Conservation (phyloP, 1,140 invertebrate species). For the Zaprionus capensis region DNA sequence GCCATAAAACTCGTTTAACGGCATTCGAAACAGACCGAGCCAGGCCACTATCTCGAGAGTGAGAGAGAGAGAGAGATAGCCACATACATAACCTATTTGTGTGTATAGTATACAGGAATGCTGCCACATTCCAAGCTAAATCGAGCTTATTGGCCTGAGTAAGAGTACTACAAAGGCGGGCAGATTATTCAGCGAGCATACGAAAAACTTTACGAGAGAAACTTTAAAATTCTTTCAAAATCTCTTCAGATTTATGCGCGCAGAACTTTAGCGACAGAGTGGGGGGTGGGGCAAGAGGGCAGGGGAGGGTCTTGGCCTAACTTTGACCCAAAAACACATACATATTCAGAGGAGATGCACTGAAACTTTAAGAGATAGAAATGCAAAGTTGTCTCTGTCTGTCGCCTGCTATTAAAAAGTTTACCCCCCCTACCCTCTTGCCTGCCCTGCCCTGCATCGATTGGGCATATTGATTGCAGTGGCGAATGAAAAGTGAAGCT, state of each 20-base stretch:
- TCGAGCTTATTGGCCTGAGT: conserved; percentile 2
- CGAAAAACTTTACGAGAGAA: not conserved
- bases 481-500: conserved; percentile 1
- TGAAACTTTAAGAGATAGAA: conserved; percentile 7
- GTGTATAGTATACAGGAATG: not conserved
- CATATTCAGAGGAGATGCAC: not conserved
- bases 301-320: not conserved
- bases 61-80: not conserved
- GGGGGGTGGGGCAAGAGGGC: not conserved
- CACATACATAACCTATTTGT: not conserved
- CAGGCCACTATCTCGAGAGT: not conserved
- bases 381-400: not conserved
- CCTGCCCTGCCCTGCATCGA: not conserved
- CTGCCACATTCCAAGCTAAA: not conserved
- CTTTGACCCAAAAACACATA: conserved; percentile 4
- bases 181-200: conserved; percentile 1
- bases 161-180: not conserved
- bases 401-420: conserved; percentile 2
- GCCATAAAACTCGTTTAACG: conserved; percentile 5
- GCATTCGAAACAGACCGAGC: not conserved
- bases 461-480: not conserved
- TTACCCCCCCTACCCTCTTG: not conserved
- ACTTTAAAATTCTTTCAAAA: conserved; percentile 6
- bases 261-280: not conserved
- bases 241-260: conserved; percentile 5